Evolutionary conservation across 2,113 vertebrate species (phyloP), one percentile per base, ranked within the genome.

Genomic region (Catagonus wagneri): DNA sequence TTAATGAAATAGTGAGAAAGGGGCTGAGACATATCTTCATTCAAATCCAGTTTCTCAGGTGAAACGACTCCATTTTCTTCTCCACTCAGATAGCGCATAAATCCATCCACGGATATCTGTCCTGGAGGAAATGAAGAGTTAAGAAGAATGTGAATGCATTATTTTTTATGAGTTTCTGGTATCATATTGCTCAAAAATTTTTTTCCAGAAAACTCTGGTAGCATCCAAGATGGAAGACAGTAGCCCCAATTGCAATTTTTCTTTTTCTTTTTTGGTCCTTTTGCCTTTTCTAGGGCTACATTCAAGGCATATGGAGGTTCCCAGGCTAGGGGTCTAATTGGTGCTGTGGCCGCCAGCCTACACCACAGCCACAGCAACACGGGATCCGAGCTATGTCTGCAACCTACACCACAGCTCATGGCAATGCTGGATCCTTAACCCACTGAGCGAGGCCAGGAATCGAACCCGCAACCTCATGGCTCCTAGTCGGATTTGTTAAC

Each of bases 1-100:
- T 99, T 99, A 98, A 99, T 99, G 98, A 99, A 99, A 96, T 99
- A 99, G 98, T 99, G 99, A 95, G 99, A 99, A 78, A 99, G 98
- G 25, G 99, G 99, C 95, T 99, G 98, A 94, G 99, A 99, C 99
- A 99, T 99, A 97, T 99, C 99, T 98, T 99, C 99, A 94, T 99
- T 99, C 98, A 99, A 98, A 99, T 99, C 99, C 99, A 99, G 98
- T 98, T 99, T 99, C 98, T 99, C 99, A 15, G 99, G 99, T 20
- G 99, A 99, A 78, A 99, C 99, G 1, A 99, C 99, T 50, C 99
- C 99, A n/a, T 99, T 99, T 98, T 99, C 99, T 94, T 99, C 99
- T 61, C 99, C 99, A 1, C 98, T 99, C 95, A 99, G 98, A 89
- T 99, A 99, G 4, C 98, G 98, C 98, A 99, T 99, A 76, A 99